Evolutionary conservation across 1,140 invertebrate genomes (phyloP).

Genomic region (Heliconius melpomene): DNA sequence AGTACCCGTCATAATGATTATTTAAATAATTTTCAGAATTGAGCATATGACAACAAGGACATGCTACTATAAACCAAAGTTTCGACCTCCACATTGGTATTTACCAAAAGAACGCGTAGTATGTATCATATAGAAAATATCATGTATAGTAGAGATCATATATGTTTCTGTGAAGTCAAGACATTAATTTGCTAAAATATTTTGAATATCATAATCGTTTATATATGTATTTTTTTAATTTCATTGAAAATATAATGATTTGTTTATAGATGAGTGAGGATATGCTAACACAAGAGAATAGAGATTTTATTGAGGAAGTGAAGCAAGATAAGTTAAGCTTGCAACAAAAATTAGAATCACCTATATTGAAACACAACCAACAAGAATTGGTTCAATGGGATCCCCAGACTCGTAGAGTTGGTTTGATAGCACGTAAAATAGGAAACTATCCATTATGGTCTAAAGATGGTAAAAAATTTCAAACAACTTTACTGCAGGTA

Average conservation of each 20-base stretch:
- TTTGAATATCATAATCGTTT: background rate
- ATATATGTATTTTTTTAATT: background rate
- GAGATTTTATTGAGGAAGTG: conserved; percentile 90
- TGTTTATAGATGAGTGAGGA: conserved; percentile 84
- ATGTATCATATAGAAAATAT: conserved; percentile 37
- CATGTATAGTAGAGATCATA: background rate
- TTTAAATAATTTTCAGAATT: conserved; percentile 54
- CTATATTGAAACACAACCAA: conserved; percentile 77
- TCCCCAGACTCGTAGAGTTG: conserved; percentile 85
- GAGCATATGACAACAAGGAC: conserved; percentile 48
- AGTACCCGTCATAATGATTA: background rate
- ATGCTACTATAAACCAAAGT: conserved; percentile 53
- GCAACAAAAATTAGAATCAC: conserved; percentile 59
- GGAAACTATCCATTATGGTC: conserved; percentile 96
- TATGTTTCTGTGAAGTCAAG: background rate
- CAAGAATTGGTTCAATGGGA: conserved; percentile 84
- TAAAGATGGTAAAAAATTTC: conserved; percentile 90
- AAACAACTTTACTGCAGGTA: conserved; percentile 93
- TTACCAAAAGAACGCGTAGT: conserved; percentile 66
- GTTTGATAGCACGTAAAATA: conserved; percentile 96
- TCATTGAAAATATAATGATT: background rate
- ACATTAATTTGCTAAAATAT: background rate
- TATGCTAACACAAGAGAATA: conserved; percentile 89
- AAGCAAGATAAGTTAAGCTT: conserved; percentile 84
- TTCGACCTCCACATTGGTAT: conserved; percentile 71